Evolutionary conservation across 2,113 vertebrate genomes (phyloP), one percentile per base, ranked within the genome.

Genomic region (Oncorhynchus keta): DNA sequence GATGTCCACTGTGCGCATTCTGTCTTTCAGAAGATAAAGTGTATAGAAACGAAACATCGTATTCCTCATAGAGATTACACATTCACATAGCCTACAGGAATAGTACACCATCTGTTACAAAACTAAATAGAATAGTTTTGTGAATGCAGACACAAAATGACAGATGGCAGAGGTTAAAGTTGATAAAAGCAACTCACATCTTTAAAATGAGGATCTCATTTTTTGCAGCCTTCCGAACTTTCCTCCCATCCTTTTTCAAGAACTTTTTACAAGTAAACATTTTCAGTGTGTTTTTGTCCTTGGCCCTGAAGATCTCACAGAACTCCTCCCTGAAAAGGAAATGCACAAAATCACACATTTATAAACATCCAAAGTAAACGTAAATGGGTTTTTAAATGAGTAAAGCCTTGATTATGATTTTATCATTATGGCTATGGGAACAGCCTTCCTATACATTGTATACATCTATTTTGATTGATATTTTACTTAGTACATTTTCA

Each of bases 211-310:
- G 93, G 74, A 99, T 99, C 91, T 99, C 98, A 2, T 99, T 99
- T 92, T 99, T 99, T 39, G 98, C 98, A 0, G 97, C 97, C 90
- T 98, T 99, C 81, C 98, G 93, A 81, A 99, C 97, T 91, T 98
- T 99, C 78, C 98, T 95, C 74, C 97, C 97, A 1, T 99, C 97
- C 61, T 97, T 95, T 87, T 99, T 99, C 90, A 98, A 89, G 89
- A 99, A 99, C 87, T 97, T 98, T 94, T 99, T 99, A 90, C 98
- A 99, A 51, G 97, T 98, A 83, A 95, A 98, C 89, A 99, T 94
- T 87, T 97, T 99, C 79, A 97, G 94, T 0, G 97, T 96, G 0
- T 94, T 93, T 92, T 95, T 98, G 90, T 99, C 97, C 93, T 99
- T 99, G 85, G 97, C 97, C 69, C 98, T 94, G 90, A 98, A 99